A percentile compares a stretch with the other conserved stretches of the same genome.
phyloP scores from a whole-genome alignment of 1,140 invertebrate genomes.

The Drosophila sulfurigaster region DNA sequence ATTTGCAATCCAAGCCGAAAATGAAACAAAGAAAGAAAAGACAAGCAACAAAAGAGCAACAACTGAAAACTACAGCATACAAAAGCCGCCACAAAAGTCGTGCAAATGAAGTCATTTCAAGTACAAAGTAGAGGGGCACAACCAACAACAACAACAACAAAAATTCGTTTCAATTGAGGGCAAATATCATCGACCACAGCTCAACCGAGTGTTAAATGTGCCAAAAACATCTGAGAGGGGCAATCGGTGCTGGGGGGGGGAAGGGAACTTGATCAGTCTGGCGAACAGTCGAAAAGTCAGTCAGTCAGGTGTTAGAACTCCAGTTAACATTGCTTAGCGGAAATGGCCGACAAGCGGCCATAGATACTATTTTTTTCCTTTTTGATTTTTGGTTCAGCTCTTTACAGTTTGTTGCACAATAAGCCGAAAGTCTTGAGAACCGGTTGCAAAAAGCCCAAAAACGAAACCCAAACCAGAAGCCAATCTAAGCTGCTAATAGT shows the following conservation, averaged over 20 bases:
- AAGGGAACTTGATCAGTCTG: background rate
- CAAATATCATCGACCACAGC: constrained; percentile 39
- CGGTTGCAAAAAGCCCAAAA: constrained; percentile 20
- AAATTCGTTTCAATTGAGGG: constrained; percentile 59
- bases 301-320: constrained; percentile 41
- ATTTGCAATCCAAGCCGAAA: constrained; percentile 45
- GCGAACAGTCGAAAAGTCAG: background rate
- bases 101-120: constrained; percentile 79
- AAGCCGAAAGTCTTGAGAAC: constrained; percentile 26
- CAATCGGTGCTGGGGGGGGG: background rate
- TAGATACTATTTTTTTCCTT: background rate
- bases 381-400: constrained; percentile 15
- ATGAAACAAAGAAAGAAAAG: constrained; percentile 35
- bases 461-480: constrained; percentile 27
- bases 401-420: constrained; percentile 58
- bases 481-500: constrained; percentile 30
- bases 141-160: background rate
- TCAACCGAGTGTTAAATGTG: constrained; percentile 27
- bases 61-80: background rate
- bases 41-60: background rate
- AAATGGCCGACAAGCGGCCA: constrained; percentile 51
- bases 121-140: constrained; percentile 24
- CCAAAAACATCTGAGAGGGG: constrained; percentile 1
- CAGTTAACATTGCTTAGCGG: constrained; percentile 32
- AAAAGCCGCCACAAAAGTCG: constrained; percentile 49